Conservation (phyloP, 2,888 invertebrate genomes). For the Polyommatus iphigenia region DNA sequence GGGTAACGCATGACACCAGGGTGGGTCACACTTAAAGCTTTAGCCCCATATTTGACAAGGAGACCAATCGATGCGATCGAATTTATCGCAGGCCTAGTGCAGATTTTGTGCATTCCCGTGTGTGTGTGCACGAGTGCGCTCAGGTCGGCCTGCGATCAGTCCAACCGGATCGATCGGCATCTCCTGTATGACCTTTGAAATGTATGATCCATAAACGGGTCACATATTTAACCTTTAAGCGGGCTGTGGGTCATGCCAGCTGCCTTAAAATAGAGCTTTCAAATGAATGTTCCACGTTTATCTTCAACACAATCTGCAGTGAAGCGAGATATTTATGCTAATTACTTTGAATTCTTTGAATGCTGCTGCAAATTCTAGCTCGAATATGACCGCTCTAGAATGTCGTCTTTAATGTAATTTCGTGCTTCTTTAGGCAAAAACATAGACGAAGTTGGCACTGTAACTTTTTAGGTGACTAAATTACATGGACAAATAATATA, state of each 20-base stretch:
- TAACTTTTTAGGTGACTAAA: neutral
- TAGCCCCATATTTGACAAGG: too few species aligned
- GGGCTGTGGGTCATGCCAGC: neutral
- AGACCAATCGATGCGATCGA: too few species aligned
- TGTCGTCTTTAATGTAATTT: neutral
- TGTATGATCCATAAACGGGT: neutral
- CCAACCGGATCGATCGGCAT: too few species aligned
- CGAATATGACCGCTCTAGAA: neutral
- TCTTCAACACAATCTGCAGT: neutral
- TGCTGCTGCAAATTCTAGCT: neutral
- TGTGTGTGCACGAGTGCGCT: too few species aligned
- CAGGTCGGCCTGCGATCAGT: too few species aligned
- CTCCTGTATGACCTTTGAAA: neutral
- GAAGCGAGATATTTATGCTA: neutral
- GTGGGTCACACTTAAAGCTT: neutral
- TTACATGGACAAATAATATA: neutral
- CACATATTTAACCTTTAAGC: neutral
- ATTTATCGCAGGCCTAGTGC: too few species aligned
- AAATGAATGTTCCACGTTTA: neutral
- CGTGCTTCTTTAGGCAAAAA: neutral
- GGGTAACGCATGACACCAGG: neutral
- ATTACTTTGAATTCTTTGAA: conserved; percentile 13
- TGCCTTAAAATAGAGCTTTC: neutral
- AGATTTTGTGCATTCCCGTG: too few species aligned
- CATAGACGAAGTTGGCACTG: neutral